Conservation (phyloP, 1,140 invertebrate species). For the Pantala flavescens region DNA sequence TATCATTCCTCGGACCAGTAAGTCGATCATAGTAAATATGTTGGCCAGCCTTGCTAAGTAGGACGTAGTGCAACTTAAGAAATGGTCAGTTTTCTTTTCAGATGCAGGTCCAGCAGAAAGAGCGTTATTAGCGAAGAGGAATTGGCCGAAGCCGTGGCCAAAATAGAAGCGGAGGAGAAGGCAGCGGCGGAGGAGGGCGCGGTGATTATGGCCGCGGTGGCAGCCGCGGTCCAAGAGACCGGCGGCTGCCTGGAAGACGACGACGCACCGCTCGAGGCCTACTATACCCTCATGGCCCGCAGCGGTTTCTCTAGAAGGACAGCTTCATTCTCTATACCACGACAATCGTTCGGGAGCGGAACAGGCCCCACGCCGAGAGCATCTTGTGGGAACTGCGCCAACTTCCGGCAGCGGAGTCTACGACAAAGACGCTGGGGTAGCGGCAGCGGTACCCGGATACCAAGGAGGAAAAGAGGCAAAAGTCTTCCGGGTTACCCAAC, state of each 20-base stretch:
- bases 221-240: not conserved
- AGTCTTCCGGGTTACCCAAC: not conserved
- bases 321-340: not conserved
- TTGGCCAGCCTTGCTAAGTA: no score
- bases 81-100: not conserved
- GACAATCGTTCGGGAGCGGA: not conserved
- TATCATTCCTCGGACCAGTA: no score
- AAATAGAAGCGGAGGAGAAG: not conserved
- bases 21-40: no score
- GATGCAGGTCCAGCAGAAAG: not conserved
- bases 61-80: no score
- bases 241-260: not conserved
- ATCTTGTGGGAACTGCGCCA: not conserved
- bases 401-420: not conserved
- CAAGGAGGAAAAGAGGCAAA: not conserved
- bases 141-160: not conserved
- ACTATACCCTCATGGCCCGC: not conserved
- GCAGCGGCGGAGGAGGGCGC: not conserved
- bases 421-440: not conserved
- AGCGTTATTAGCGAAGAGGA: slow-evolving; percentile 19
- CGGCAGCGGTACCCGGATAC: not conserved
- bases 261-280: not conserved
- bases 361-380: not conserved
- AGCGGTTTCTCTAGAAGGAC: not conserved
- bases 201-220: not conserved